Conservation (phyloP, 2,113 vertebrate species). For the Amazona vittata region DNA sequence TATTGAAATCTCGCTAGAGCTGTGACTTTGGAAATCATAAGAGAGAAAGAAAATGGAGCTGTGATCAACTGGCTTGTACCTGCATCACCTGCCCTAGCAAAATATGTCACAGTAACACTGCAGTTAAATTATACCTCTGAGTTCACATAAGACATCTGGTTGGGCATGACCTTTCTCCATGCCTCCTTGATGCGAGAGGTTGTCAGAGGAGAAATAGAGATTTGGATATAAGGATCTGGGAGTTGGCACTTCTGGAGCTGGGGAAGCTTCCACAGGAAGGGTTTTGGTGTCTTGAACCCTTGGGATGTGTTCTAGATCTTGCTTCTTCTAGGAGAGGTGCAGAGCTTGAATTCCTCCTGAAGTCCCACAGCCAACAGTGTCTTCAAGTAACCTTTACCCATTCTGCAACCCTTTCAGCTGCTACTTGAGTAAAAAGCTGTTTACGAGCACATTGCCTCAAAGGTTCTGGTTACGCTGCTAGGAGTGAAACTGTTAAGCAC, state of each 20-base stretch:
- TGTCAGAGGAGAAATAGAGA: not conserved
- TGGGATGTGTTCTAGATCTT: not conserved
- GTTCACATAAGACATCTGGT: not conserved
- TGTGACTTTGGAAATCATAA: not conserved
- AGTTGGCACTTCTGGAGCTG: not conserved
- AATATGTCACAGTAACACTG: not conserved
- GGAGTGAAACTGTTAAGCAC: not conserved
- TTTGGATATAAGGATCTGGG: not conserved
- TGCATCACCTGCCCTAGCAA: not conserved
- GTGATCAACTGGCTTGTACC: not conserved
- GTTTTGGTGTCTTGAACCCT: not conserved
- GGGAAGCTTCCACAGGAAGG: not conserved
- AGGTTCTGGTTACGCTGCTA: not conserved
- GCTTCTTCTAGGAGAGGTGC: not conserved
- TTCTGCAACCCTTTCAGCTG: not conserved
- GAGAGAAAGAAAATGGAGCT: not conserved
- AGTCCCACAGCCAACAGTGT: not conserved
- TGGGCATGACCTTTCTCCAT: not conserved
- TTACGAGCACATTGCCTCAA: not conserved
- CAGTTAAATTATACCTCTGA: not conserved
- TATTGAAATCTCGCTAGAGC: not conserved
- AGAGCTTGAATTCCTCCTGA: not conserved
- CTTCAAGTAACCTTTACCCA: not conserved
- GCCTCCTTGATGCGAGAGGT: not conserved
- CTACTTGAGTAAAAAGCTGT: not conserved